Conservation (phyloP, 2,888 invertebrate genomes). For the Pasiphila rectangulata region DNA sequence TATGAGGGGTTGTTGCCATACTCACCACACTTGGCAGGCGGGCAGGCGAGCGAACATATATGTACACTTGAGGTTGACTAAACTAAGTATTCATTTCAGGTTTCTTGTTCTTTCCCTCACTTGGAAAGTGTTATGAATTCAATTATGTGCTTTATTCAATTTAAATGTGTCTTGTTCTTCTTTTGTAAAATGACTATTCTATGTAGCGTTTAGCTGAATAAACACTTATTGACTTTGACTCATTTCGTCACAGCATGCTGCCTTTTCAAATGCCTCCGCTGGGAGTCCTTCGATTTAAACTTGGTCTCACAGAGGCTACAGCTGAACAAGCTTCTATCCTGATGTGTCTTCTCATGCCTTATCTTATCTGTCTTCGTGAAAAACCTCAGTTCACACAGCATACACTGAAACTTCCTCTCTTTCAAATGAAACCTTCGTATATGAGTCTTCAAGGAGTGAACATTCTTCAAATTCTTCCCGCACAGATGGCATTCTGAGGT, state of each 20-base stretch:
- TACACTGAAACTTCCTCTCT: constrained; percentile 45
- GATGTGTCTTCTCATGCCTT: constrained; percentile 50
- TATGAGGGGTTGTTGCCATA: too few relatives aligned
- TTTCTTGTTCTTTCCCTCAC: too few relatives aligned
- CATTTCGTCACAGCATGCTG: not conserved
- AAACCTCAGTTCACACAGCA: constrained; percentile 44
- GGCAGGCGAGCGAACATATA: too few relatives aligned
- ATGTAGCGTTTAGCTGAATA: too few relatives aligned
- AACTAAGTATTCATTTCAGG: too few relatives aligned
- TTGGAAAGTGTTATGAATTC: too few relatives aligned
- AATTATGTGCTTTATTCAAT: too few relatives aligned
- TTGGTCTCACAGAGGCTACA: constrained; percentile 45
- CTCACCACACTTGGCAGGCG: too few relatives aligned
- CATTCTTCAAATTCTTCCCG: constrained; percentile 39
- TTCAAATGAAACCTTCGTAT: constrained; percentile 42
- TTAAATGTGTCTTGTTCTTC: too few relatives aligned
- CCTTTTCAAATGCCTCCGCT: constrained; percentile 44
- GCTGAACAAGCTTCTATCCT: constrained; percentile 39
- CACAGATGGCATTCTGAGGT: constrained; percentile 41
- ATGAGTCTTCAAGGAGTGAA: constrained; percentile 44
- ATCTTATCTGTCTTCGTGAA: constrained; percentile 47
- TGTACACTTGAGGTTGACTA: too few relatives aligned
- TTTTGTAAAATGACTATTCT: too few relatives aligned
- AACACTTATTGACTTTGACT: too few relatives aligned
- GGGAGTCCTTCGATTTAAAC: constrained; percentile 51